Evolutionary conservation across 2,888 invertebrate species (phyloP).

Genomic region (Tinea trinotella): DNA sequence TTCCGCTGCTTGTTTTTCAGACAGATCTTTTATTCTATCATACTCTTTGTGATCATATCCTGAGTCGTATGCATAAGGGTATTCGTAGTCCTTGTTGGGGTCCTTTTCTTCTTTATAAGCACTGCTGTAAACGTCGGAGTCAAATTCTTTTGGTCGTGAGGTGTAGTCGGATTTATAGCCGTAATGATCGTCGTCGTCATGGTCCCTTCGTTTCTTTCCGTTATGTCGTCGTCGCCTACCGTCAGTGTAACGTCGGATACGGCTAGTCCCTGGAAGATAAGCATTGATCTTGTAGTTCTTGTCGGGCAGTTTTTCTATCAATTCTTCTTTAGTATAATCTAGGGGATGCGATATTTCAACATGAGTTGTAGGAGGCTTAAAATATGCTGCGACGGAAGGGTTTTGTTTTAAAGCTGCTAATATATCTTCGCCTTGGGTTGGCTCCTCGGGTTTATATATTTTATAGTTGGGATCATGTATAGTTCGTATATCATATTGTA

Average conservation of each 20-base stretch:
- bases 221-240: slow-evolving; percentile 51
- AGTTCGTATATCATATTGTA: slow-evolving; percentile 59
- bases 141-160: slow-evolving; percentile 66
- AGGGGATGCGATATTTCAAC: slow-evolving; percentile 58
- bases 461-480: slow-evolving; percentile 63
- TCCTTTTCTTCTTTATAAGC: slow-evolving; percentile 56
- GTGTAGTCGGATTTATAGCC: slow-evolving; percentile 62
- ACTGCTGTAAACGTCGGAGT: slow-evolving; percentile 55
- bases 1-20: slow-evolving; percentile 75
- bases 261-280: slow-evolving; percentile 61
- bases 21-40: slow-evolving; percentile 71
- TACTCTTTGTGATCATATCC: slow-evolving; percentile 69
- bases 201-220: slow-evolving; percentile 40
- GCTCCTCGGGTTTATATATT: slow-evolving; percentile 60
- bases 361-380: slow-evolving; percentile 55
- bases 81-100: slow-evolving; percentile 55
- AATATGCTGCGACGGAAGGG: slow-evolving; percentile 57
- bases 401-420: slow-evolving; percentile 58
- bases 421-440: slow-evolving; percentile 52
- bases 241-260: slow-evolving; percentile 64
- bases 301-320: slow-evolving; percentile 41
- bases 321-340: slow-evolving; percentile 55
- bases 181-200: slow-evolving; percentile 63
- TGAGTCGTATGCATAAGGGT: slow-evolving; percentile 61
- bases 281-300: slow-evolving; percentile 62